Base-by-base conservation (phyloP, 2,888 invertebrate species). In the Parnassius mnemosyne region DNA sequence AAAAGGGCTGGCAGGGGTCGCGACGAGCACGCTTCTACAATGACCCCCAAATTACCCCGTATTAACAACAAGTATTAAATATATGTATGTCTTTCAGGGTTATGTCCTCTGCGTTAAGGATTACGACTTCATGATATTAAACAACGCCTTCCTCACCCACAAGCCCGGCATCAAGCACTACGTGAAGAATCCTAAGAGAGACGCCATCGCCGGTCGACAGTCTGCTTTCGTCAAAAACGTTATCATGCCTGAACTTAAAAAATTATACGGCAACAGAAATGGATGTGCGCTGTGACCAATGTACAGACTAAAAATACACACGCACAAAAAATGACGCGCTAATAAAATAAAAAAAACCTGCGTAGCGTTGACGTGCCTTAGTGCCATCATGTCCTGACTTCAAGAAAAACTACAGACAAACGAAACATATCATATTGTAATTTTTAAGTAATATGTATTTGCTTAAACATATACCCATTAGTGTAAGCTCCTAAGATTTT, bases 81-180 rank as follows among this genome's bases (percentile, higher is more conserved):
- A 34, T 34, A 34, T 34, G 34, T 7, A 34, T 34, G 34, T 11
- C 44, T 87, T 87, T 25, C 92, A 97, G 97, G 97, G 97, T 70
- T 98, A 97, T 86, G 94, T 96, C 61, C 93, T 98, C 67, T 98
- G 98, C 86, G 96, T 97, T 42, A 92, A 96, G 81, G 96, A 97
- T 85, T 98, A 98, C 85, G 97, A 98, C 80, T 97, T 98, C 83
- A 95, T 97, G 85, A 97, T 98, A 74, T 87, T 98, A 78, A 97
- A 98, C 89, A 97, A 97, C 85, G 97, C 96, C n/a, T 98, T 97
- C 85, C 92, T 98, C 64, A 96, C 96, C 57, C 98, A 98, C 87
- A 96, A 97, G 73, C 98, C 98, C 0, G 97, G 98, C 57, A 97
- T 98, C 72, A 98, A 98, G 82, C 92, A 95, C 58, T 94, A 95